Base-by-base conservation (phyloP, 2,113 vertebrate species). In the Rissa tridactyla region DNA sequence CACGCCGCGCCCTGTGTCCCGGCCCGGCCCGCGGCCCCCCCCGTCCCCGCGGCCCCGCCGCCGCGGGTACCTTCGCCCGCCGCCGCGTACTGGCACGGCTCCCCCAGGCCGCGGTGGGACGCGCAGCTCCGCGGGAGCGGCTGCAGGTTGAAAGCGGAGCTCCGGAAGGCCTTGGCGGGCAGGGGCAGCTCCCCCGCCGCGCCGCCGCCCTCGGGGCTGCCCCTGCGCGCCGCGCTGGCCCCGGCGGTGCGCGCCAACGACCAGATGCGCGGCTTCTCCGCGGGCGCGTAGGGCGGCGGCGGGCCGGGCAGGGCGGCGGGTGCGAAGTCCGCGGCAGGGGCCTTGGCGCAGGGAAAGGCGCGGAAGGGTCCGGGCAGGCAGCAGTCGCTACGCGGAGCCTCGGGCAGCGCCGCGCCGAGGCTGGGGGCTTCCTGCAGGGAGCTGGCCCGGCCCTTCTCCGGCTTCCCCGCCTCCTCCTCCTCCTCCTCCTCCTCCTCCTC, bases 261-360 rank as follows among this genome's bases (percentile, higher is more conserved):
- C 99, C 99, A 99, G 97, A 99, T 99, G 94, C 98, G 97, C 30
- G 99, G 98, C 90, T 99, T 99, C 90, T 99, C 98, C 10, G 97
- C 82, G 20, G 96, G 79, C 36, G 98, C 98, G 75, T 98, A 99
- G 76, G 98, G 98, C 71, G 77, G 84, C 36, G 62, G 81, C 55
- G 76, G 92, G 49, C 47, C 65, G 52, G 90, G 47, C 68, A 47
- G 36, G 47, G 73, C 30, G 32, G 60, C 49, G 60, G 91, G 62
- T 47, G 36, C 7, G 72, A 89, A 89, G 77, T 80, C 93, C 42
- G 38, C 78, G 29, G 82, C 15, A 11, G 96, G 90, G 58, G 81
- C 73, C 90, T 99, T 98, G 81, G 93, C 85, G 66, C 98, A 99
- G 19, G 98, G 97, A 92, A 99, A 98, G 5, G 98, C 54, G 68